Evolutionary conservation across 2,113 vertebrate species (phyloP), one percentile per base, ranked within the genome.

Genomic region (Hippocampus abdominalis): DNA sequence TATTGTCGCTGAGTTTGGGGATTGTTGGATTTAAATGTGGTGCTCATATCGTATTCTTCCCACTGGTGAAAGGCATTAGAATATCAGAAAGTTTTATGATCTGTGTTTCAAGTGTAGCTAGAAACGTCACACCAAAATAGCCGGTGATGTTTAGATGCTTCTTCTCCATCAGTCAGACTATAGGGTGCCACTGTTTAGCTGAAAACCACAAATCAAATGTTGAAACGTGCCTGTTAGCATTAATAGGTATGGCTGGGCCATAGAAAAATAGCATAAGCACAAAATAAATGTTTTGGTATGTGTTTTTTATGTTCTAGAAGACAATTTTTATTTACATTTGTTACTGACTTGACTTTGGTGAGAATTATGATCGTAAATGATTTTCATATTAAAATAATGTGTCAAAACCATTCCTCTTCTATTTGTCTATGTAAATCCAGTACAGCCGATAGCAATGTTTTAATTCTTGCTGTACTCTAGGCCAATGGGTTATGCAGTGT

Each of bases 201-300:
- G 36, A 76, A 40, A 70, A 70, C 12, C 27, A 42, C 36, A 69
- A 69, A 42, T 69, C 56, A 48, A n/a, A 65, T 74, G 51, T 68
- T 66, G n/a, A 77, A 46, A 73, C 76, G 57, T 84, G 60, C 68
- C 54, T 81, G 46, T 78, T 65, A 66, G 75, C 74, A 81, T 81
- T 64, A 76, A 77, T 68, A 54, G 73, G 66, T 87, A 84, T 88
- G 85, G 84, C 86, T 88, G 87, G 89, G 86, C 87, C 86, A 88
- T 88, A 86, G 78, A 62, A 73, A 75, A 84, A 77, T 72, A 75
- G 27, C n/a, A 32, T 74, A 84, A 89, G 88, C 87, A 89, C 87
- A 89, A 89, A 90, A 86, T 88, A 85, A 89, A 84, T 79, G 70
- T 70, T 83, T 84, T 86, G 86, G 71, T 72, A 79, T 83, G 61